These are phyloP conservation scores for Protomyctophum bolini DNA, from an alignment of 2,113 vertebrate genomes.

Conservation along the genomic window DNA sequence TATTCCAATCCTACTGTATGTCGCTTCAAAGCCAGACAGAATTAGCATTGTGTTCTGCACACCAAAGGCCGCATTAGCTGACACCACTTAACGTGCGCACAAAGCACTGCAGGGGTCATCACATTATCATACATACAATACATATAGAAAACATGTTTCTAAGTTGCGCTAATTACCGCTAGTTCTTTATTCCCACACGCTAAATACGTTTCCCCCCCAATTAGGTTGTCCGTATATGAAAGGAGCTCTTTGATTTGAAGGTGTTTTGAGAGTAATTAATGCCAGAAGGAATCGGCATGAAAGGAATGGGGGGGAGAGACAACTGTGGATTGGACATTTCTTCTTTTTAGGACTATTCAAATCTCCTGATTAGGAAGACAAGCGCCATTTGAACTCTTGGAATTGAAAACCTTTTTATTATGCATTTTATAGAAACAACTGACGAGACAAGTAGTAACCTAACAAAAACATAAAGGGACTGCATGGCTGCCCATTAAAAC, in stretches of 20 bases:
- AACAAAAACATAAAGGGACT: too few relatives aligned
- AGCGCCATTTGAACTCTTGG: too few relatives aligned
- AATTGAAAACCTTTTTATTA: too few relatives aligned
- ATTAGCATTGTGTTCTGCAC: not conserved
- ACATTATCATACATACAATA: not conserved
- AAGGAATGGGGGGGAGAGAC: not conserved
- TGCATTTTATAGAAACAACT: too few relatives aligned
- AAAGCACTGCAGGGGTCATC: not conserved
- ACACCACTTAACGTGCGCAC: not conserved
- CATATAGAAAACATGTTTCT: not conserved
- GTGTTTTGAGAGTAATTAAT: not conserved
- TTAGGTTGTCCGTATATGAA: not conserved
- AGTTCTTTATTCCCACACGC: too few relatives aligned
- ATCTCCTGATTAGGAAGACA: too few relatives aligned
- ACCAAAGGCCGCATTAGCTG: not conserved
- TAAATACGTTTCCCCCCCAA: not conserved
- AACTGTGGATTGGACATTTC: not conserved
- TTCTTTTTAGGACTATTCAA: too few relatives aligned
- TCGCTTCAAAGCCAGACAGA: not conserved
- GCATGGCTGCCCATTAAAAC: too few relatives aligned
- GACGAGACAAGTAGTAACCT: too few relatives aligned
- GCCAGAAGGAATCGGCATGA: not conserved
- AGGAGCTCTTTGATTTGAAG: slow-evolving; percentile 6
- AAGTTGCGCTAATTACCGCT: not conserved
- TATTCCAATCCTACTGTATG: too few relatives aligned